Conservation (phyloP, 2,797 vertebrate species). For the Podarcis siculus region DNA sequence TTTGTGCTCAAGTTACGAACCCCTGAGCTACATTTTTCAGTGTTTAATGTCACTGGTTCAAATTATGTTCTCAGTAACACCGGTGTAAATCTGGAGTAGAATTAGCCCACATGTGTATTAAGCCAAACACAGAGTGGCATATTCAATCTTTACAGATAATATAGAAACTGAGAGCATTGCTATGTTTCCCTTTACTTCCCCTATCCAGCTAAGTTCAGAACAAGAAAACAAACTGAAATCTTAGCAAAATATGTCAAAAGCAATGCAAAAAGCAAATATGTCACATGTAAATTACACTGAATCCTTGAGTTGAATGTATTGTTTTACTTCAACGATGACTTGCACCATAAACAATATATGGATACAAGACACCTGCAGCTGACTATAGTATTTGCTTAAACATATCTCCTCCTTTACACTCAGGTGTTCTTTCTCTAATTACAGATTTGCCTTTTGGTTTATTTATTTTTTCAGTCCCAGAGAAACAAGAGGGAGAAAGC, state of each 20-base stretch:
- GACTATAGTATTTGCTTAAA: not conserved
- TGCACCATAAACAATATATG: not conserved
- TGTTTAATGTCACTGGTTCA: constrained; percentile 23
- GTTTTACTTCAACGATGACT: not conserved
- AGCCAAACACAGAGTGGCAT: not conserved
- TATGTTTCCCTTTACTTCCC: not conserved
- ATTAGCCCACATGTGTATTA: not conserved
- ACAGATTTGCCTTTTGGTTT: constrained; percentile 5
- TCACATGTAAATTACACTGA: not conserved
- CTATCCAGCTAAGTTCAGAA: not conserved
- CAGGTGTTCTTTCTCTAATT: not conserved
- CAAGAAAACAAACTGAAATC: not conserved
- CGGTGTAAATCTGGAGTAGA: not conserved
- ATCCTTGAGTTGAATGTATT: not conserved
- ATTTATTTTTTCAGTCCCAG: constrained; percentile 42
- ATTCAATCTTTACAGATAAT: not conserved
- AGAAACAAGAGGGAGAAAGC: constrained; percentile 36
- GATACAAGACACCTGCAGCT: constrained; percentile 11
- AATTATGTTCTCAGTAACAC: constrained; percentile 28
- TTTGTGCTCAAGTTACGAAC: constrained; percentile 21
- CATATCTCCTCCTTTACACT: not conserved
- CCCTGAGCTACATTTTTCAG: constrained; percentile 3
- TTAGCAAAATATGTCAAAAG: not conserved
- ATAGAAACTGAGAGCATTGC: not conserved
- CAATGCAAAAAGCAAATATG: not conserved